phyloP scores from a whole-genome alignment of 2,797 vertebrate genomes.

The Champsocephalus gunnari region DNA sequence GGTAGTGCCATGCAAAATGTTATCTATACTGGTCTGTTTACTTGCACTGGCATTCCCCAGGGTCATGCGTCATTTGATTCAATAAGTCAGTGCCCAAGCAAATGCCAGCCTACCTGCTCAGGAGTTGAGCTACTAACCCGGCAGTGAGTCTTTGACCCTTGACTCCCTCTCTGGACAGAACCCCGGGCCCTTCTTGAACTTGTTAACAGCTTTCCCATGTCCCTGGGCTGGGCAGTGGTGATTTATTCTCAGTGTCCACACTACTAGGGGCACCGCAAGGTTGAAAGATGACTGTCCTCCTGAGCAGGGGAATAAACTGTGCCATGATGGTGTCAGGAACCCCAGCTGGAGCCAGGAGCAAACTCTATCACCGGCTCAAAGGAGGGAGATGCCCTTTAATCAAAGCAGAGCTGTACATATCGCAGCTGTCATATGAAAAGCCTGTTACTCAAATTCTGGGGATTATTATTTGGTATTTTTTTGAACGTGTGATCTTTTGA shows the following conservation, averaged over 20 bases:
- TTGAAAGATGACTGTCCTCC: slow-evolving; percentile 63
- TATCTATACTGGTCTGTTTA: not conserved
- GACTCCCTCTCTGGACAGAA: slow-evolving; percentile 31
- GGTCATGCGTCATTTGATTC: not conserved
- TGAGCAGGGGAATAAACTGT: slow-evolving; percentile 54
- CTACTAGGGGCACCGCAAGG: slow-evolving; percentile 47
- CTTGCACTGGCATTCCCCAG: not conserved
- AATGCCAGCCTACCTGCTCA: slow-evolving; percentile 15
- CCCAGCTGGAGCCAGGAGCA: slow-evolving; percentile 46
- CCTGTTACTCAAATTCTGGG: not conserved
- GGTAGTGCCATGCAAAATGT: too few relatives aligned
- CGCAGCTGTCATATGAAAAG: slow-evolving; percentile 27
- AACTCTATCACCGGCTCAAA: slow-evolving; percentile 34
- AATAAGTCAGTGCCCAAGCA: not conserved
- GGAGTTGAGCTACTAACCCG: slow-evolving; percentile 37
- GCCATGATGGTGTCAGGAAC: slow-evolving; percentile 60
- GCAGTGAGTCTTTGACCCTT: slow-evolving; percentile 42
- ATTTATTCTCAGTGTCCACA: slow-evolving; percentile 65
- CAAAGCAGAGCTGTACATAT: slow-evolving; percentile 32
- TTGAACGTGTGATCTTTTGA: not conserved
- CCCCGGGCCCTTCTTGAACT: slow-evolving; percentile 48
- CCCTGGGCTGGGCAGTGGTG: slow-evolving; percentile 31
- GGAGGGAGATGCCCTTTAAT: slow-evolving; percentile 55
- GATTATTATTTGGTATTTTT: slow-evolving; percentile 1
- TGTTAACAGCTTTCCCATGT: slow-evolving; percentile 57